Base-by-base conservation (phyloP, 2,113 vertebrate species). In the Coracopsis vasa region DNA sequence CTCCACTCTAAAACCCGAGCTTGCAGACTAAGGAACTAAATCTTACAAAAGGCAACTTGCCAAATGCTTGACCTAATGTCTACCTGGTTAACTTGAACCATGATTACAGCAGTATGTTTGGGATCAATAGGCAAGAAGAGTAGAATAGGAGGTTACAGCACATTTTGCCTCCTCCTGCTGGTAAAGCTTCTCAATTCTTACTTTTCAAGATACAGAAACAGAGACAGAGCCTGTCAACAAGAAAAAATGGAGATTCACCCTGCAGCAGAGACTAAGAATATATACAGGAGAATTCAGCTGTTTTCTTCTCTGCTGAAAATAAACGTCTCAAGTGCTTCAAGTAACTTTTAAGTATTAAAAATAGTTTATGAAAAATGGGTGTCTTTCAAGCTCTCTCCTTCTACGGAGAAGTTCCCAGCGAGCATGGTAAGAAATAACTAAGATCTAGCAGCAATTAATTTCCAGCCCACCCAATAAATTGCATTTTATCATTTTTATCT, bases 271-370 rank as follows among this genome's bases (percentile, higher is more conserved):
- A 27, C 37, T 78, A 92, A 85, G 83, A 84, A 64, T 50, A 91
- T 11, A 81, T 66, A 56, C 35, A 65, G 53, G 37, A 91, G 80
- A 92, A 75, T 75, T 94, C 70, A 87, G 51, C 41, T 88, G 74
- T 78, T 85, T 96, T 84, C 51, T 81, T 72, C 80, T 81, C 80
- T 75, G 80, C 66, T 6, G 1, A 95, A 96, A 95, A 94, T 91
- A 95, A 85, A 92, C 0, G 2, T 73, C 62, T 93, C 44, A 67
- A 96, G 64, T 54, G 77, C 61, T 89, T 87, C 86, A 88, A 83
- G 41, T 72, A 91, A 94, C 77, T 71, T 88, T 37, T 80, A 86
- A 96, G 90, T 84, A 92, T 95, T 91, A 96, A 94, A 97, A 96
- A 95, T 94, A 96, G 90, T 64, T 90, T 75, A 88, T 80, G 91